Evolutionary conservation across 2,113 vertebrate species (phyloP), one percentile per base, ranked within the genome.

Genomic region (Lepisosteus osseus): DNA sequence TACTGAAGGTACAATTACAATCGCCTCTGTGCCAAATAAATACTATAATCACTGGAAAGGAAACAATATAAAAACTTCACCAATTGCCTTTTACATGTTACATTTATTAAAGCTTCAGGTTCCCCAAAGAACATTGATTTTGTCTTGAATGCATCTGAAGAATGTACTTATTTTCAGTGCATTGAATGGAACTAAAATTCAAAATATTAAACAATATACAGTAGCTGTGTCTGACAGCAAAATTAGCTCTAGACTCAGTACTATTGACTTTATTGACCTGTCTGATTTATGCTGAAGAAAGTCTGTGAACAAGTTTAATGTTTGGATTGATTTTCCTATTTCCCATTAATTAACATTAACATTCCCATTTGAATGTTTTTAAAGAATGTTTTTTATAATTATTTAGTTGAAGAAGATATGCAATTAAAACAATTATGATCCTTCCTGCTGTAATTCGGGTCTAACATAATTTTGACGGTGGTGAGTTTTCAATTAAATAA

Each of bases 201-300:
- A 86, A 88, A 83, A 89, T 90, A 86, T 90, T 88, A 88, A 81
- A 82, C 85, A 55, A 74, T 86, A 90, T 93, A n/a, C n/a, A n/a
- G n/a, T n/a, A 94, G 92, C 91, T 94, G 92, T 91, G 85, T 85
- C 76, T 85, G 86, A 91, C 92, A 94, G 91, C 87, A 91, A 91
- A 91, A 88, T 88, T 91, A 93, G 92, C 89, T 89, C 76, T 77
- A 77, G 68, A 70, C 0, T 0, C 81, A 85, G 85, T 78, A 79
- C 74, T 79, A 72, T 73, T 79, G 83, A 66, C 72, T 75, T 54
- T 74, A 83, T 85, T 74, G 78, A 86, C 81, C 83, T 83, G 71
- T 80, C 70, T 75, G 75, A 80, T 83, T 85, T 79, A 66, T 66
- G 79, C 69, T 88, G 82, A 82, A 86, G 83, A 86, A 74, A 51